These are phyloP conservation scores for Lagorchestes hirsutus DNA, from an alignment of 2,797 vertebrate genomes.

Conservation along the genomic window DNA sequence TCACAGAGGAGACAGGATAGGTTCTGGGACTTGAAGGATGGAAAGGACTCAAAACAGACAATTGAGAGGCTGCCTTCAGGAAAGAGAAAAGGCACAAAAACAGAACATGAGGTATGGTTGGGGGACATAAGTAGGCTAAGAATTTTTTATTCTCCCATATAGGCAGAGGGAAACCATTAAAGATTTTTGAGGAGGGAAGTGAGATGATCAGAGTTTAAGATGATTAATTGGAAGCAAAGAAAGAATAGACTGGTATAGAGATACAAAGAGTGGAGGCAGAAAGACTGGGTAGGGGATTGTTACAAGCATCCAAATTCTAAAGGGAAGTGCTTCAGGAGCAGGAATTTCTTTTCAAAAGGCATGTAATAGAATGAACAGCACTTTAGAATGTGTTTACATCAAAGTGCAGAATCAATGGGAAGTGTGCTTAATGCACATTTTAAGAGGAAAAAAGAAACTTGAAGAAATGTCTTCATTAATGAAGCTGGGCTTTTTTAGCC, in stretches of 20 bases:
- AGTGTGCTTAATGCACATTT: conserved; percentile 43
- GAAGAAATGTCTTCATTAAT: conserved; percentile 71
- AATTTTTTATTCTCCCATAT: background rate
- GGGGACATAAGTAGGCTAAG: background rate
- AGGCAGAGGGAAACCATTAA: background rate
- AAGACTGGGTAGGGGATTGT: conserved; percentile 2
- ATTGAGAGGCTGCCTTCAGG: background rate
- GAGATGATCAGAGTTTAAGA: background rate
- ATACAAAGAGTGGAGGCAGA: background rate
- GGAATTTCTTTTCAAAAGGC: conserved; percentile 46
- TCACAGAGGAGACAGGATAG: background rate
- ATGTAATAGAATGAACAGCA: conserved; percentile 54
- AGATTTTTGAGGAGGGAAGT: background rate
- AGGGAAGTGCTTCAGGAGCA: conserved; percentile 16
- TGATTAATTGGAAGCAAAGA: background rate
- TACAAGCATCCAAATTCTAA: background rate
- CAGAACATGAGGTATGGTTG: background rate
- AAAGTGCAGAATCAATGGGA: conserved; percentile 41
- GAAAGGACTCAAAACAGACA: background rate
- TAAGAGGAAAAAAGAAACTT: conserved; percentile 55
- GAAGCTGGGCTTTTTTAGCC: conserved; percentile 17
- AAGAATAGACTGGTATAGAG: background rate
- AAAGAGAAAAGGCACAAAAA: background rate
- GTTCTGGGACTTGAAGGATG: background rate
- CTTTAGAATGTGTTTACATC: conserved; percentile 30